Base-by-base conservation (phyloP, 2,113 vertebrate genomes). In the Cyanoderma ruficeps region DNA sequence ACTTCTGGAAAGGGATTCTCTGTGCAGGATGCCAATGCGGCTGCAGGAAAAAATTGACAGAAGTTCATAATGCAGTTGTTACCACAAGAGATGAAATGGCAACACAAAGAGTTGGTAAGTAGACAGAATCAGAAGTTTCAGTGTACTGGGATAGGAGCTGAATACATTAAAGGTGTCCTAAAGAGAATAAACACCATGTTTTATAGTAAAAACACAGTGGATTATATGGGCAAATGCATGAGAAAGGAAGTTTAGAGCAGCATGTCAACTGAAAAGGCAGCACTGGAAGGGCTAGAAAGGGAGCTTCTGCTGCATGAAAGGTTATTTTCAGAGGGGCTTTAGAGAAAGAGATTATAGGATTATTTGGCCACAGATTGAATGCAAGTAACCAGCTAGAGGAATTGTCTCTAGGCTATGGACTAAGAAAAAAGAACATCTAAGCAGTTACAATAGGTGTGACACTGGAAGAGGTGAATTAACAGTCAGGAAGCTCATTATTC, bases 401-500 rank as follows among this genome's bases (percentile, higher is more conserved):
- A 67, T 52, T 78, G 27, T 42, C n/a, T 87, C 22, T 44, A 49
- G n/a, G 15, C 35, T 46, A 13, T 2, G 35, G 60, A 70, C 35
- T 46, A 74, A 75, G 47, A 31, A 74, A 85, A 94, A 28, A 59
- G 28, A 78, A 44, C 27, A 25, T 31, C 33, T 87, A n/a, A 59
- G 53, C 37, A 50, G 41, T 60, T 67, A 77, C 44, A 87, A 18
- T 9, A 46, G 44, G 17, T 33, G 27, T 83, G 42, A 83, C 21
- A 64, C 49, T 75, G 72, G 42, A 70, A 82, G 65, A 64, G 44
- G 22, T 79, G 44, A 89, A 75, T 77, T 92, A 93, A 57, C 56
- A 89, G 47, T 53, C 83, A 87, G 93, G 37, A 83, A 87, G 74
- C 24, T 91, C 87, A 76, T 91, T 95, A 93, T 93, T 93, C 77